Base-by-base conservation (phyloP, 2,888 invertebrate genomes). In the Rhamnusium bicolor region DNA sequence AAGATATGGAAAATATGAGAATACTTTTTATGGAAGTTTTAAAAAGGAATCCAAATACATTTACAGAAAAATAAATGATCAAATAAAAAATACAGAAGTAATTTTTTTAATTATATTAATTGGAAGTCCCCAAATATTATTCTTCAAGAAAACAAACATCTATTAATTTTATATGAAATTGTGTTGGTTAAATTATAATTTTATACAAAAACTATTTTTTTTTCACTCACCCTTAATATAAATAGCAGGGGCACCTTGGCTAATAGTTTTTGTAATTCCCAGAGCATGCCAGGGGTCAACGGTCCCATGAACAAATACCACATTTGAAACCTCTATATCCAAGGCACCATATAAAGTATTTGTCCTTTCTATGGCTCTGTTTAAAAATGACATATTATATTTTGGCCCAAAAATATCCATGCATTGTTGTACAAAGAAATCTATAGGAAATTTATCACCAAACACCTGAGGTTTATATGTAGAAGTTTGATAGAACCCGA, bases 401-500 rank as follows among this genome's bases (percentile, higher is more conserved):
- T 91, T 91, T n/a, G 90, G 86, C 0, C 95, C 96, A 87, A 93
- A 98, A 63, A 97, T 91, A 85, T 97, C 97, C 79, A 89, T 87
- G 85, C 98, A 98, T 84, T 96, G 95, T 75, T 94, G 90, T 24
- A 94, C 89, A 83, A 94, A 97, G 87, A 94, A 97, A 71, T 94
- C 91, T 0, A 94, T 87, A 0, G 94, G 92, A 79, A 97, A 96
- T 29, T 90, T 88, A 83, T 94, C 90, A 0, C 96, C 95, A 85
- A 98, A 98, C 53, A 87, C 79, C 88, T 91, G 89, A 1, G 89
- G 88, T 71, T 90, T 89, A 2, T 90, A 91, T 0, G 93, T 92
- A 0, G 97, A 96, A 0, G 96, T 95, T 89, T 98, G 98, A 88
- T 94, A 98, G 88, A 95, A 98, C 24, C 98, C 98, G 86, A 98